Base-by-base conservation (phyloP, 2,113 vertebrate species). In the Bos indicus region DNA sequence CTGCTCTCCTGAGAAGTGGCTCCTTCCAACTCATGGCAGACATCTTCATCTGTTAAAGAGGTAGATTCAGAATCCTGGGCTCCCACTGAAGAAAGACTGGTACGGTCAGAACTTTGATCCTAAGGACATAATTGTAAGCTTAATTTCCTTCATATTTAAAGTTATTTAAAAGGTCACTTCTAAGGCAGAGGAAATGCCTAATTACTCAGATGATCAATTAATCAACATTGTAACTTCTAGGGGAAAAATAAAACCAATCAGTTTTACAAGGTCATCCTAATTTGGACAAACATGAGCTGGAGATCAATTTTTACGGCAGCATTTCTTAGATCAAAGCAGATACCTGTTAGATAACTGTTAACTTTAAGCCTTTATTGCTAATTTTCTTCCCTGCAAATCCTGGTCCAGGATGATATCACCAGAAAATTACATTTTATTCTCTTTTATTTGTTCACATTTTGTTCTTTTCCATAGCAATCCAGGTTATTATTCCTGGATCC, bases 81-180 rank as follows among this genome's bases (percentile, higher is more conserved):
- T 97, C 99, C 99, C 98, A 99, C 98, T 16, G 99, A 99, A 64
- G 99, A 99, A 96, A 99, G 98, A 92, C 99, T 99, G 96, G 99
- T 98, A 97, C 98, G 98, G 98, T 99, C 99, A 96, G 99, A 99
- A 99, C 99, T 99, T 98, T 99, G 98, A 97, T 99, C 99, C 99
- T 99, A 98, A 64, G 95, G 97, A 98, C 90, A 97, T 40, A 98
- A 98, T 97, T 97, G 96, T 87, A 98, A 94, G 80, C 96, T 98
- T 98, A 95, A 96, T 95, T 97, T 98, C 95, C 52, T 97, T 92
- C 87, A 97, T 57, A 97, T 88, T 93, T 94, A 96, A 97, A 96
- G 78, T 13, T 90, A 96, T 91, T 97, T 91, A 89, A 98, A 96
- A 97, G 95, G 77, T 95, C 56, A 94, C 67, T 95, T 88, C 25